Percentiles rank a stretch among this genome's conserved stretches.
Conservation (phyloP, 1,140 invertebrate genomes). For the Calliphora vicina region DNA sequence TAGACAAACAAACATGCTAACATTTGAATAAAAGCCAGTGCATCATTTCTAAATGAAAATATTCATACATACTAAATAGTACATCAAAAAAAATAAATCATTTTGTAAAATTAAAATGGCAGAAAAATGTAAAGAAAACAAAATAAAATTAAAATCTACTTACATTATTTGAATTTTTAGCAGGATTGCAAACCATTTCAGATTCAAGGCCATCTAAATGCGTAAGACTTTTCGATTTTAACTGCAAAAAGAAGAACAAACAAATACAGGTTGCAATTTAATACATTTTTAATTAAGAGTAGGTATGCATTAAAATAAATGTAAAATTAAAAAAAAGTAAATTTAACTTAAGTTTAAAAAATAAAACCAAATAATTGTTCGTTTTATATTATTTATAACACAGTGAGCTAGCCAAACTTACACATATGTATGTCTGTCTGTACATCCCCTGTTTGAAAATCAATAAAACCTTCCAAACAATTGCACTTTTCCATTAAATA, state of each 20-base stretch:
- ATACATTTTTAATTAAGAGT: too few relatives aligned
- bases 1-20: not conserved
- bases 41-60: not conserved
- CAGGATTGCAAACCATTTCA: conserved; percentile 53
- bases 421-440: too few relatives aligned
- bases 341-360: too few relatives aligned
- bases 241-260: conserved; percentile 48
- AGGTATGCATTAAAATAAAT: too few relatives aligned
- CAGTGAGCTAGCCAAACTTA: not conserved
- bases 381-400: not conserved
- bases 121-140: not conserved
- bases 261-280: too few relatives aligned
- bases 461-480: too few relatives aligned
- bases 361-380: too few relatives aligned
- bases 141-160: conserved; percentile 10
- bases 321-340: too few relatives aligned
- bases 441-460: too few relatives aligned
- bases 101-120: not conserved
- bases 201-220: conserved; percentile 61
- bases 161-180: conserved; percentile 37
- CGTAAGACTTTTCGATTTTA: conserved; percentile 63
- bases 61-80: too few relatives aligned
- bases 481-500: too few relatives aligned
- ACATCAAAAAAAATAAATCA: too few relatives aligned
- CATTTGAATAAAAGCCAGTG: not conserved